Percentiles rank a stretch among this genome's conserved stretches.
Conservation (phyloP, 92 coral and sea anemone genomes). For the Parazoanthus atlanticus region DNA sequence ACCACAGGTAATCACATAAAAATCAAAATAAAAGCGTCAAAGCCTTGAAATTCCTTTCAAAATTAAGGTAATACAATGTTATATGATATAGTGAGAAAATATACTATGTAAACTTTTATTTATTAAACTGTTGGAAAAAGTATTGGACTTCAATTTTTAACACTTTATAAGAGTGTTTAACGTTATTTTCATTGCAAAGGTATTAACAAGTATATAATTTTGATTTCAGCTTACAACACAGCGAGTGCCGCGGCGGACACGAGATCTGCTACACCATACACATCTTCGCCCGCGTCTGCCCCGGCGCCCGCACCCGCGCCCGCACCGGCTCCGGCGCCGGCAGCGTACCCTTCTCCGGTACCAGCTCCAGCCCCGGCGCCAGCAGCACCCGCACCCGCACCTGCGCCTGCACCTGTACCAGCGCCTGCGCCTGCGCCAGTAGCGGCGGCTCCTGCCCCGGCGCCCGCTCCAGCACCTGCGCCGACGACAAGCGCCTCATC, state of each 20-base stretch:
- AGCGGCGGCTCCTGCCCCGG: slow-evolving; percentile 51
- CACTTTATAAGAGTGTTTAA: neutral
- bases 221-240: slow-evolving; percentile 26
- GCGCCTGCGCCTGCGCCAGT: slow-evolving; percentile 63
- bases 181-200: neutral
- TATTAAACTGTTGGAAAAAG: no score
- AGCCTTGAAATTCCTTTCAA: no score
- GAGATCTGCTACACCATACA: slow-evolving; percentile 36
- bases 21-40: neutral
- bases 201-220: neutral
- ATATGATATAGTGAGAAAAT: no score
- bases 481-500: neutral
- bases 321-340: slow-evolving; percentile 47
- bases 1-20: slow-evolving; percentile 7
- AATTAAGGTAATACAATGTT: no score
- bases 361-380: slow-evolving; percentile 43
- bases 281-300: slow-evolving; percentile 53
- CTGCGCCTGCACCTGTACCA: slow-evolving; percentile 55
- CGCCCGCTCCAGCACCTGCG: slow-evolving; percentile 1
- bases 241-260: slow-evolving; percentile 33
- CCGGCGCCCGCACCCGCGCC: slow-evolving; percentile 56
- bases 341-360: slow-evolving; percentile 41
- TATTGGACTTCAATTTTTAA: no score
- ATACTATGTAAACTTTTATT: no score
- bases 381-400: slow-evolving; percentile 38